phyloP scores from a whole-genome alignment of 2,888 invertebrate genomes.

The Protodeltote pygarga region DNA sequence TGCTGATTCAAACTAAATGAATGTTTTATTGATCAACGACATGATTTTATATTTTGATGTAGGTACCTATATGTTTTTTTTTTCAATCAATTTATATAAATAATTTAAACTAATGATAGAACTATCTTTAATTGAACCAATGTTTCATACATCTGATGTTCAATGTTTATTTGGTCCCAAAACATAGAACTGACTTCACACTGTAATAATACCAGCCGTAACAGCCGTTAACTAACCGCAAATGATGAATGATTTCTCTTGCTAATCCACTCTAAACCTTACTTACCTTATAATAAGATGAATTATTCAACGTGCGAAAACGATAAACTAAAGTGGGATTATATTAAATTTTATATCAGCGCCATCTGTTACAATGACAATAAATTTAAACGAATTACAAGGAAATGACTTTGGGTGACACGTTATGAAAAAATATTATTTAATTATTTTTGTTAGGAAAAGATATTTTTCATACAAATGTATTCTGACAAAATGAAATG shows the following conservation, averaged over 20 bases:
- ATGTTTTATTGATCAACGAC: too few relatives aligned
- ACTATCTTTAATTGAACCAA: too few relatives aligned
- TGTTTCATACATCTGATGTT: constrained; percentile 3
- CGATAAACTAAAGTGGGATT: constrained; percentile 10
- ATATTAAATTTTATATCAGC: constrained; percentile 26
- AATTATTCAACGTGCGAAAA: not conserved
- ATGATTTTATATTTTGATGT: too few relatives aligned
- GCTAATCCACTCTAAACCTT: constrained; percentile 2
- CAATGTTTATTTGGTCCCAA: constrained; percentile 3
- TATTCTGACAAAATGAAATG: too few relatives aligned
- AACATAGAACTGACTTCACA: constrained; percentile 8
- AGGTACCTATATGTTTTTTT: too few relatives aligned
- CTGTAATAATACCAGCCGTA: constrained; percentile 20
- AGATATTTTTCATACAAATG: not conserved
- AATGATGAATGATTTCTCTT: constrained; percentile 9
- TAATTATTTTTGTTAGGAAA: constrained; percentile 2
- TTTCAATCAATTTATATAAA: too few relatives aligned
- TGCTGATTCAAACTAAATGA: too few relatives aligned
- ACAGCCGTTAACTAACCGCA: constrained; percentile 27
- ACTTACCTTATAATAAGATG: not conserved
- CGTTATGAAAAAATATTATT: constrained; percentile 3
- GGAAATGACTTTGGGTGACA: constrained; percentile 13
- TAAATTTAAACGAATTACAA: constrained; percentile 29
- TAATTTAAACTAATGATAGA: too few relatives aligned
- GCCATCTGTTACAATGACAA: constrained; percentile 30